Evolutionary conservation across 1,140 invertebrate species (phyloP).

Genomic region (Brachionus rubens): DNA sequence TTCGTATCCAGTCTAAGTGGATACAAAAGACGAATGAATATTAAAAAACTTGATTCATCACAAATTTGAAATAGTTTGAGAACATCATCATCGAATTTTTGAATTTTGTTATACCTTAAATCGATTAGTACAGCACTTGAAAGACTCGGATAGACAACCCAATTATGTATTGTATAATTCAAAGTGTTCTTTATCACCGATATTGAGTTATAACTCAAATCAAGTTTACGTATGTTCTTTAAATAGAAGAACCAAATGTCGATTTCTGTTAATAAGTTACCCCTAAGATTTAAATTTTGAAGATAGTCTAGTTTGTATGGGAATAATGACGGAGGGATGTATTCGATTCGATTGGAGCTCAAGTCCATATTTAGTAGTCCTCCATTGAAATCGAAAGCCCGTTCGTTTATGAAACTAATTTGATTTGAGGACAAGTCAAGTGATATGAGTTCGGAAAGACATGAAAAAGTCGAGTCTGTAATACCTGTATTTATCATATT

Average conservation of each 20-base stretch:
- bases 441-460: too few relatives aligned
- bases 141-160: not conserved
- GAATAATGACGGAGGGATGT: not conserved
- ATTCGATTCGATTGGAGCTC: not conserved
- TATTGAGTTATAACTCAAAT: conserved; percentile 32
- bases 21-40: conserved; percentile 11
- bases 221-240: not conserved
- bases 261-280: conserved; percentile 5
- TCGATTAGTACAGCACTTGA: not conserved
- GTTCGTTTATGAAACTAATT: too few relatives aligned
- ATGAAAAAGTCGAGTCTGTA: too few relatives aligned
- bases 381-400: too few relatives aligned
- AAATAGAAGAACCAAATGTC: conserved; percentile 32
- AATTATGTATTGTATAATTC: not conserved
- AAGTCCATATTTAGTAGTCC: too few relatives aligned
- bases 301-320: not conserved
- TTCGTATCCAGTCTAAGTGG: not conserved
- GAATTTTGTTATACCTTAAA: conserved; percentile 17
- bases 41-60: not conserved
- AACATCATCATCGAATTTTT: not conserved
- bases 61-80: not conserved
- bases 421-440: too few relatives aligned
- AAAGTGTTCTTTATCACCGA: not conserved
- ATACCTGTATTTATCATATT: too few relatives aligned
- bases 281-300: not conserved